These are phyloP conservation scores for Plestiodon gilberti DNA, from an alignment of 2,113 vertebrate genomes.

Conservation along the genomic window DNA sequence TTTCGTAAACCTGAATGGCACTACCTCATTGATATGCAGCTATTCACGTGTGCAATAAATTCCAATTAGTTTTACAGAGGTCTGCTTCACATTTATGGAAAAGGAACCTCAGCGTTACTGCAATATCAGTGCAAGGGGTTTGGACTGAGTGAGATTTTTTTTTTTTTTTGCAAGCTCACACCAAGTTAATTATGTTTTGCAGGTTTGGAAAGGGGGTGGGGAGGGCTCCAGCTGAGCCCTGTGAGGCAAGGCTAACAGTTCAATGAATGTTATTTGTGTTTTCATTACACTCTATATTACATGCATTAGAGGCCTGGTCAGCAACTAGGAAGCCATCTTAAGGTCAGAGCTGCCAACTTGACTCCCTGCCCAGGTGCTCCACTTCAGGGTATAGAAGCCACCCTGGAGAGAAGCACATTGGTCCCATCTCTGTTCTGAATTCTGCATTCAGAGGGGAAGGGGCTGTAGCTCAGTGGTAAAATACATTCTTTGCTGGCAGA, in stretches of 20 bases:
- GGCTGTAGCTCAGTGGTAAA: no score
- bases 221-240: slow-evolving; percentile 45
- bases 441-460: no score
- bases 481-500: no score
- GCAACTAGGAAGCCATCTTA: neutral
- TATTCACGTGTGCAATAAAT: slow-evolving; percentile 91
- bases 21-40: slow-evolving; percentile 86
- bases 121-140: slow-evolving; percentile 61
- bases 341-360: neutral
- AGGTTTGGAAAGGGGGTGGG: slow-evolving; percentile 14
- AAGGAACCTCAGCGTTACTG: slow-evolving; percentile 65
- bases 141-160: slow-evolving; percentile 3
- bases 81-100: slow-evolving; percentile 85
- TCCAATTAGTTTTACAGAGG: slow-evolving; percentile 90
- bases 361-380: neutral
- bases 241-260: slow-evolving; percentile 41
- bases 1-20: slow-evolving; percentile 43
- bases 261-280: slow-evolving; percentile 17
- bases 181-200: slow-evolving; percentile 63
- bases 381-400: no score
- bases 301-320: neutral
- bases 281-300: neutral
- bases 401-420: no score
- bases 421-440: no score
- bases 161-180: neutral